Base-by-base conservation (phyloP, 2,888 invertebrate species). In the Limnephilus marmoratus region DNA sequence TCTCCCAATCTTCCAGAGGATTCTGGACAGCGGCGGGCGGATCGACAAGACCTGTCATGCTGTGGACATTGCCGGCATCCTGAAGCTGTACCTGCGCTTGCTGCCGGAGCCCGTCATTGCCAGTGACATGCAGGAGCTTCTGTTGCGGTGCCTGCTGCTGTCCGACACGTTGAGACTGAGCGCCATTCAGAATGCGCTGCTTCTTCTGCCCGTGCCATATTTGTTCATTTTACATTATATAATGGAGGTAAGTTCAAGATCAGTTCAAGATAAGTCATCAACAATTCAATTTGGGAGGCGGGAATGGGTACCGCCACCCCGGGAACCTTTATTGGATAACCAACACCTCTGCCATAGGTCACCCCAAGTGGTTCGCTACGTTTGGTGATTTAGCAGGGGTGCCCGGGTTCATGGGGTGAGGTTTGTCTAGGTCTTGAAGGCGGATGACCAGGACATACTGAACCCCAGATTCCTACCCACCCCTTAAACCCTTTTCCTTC, bases 21-120 rank as follows among this genome's bases (percentile, higher is more conserved):
- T 96, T 93, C 95, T 98, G 92, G 98, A 98, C 94, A 97, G 96
- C 86, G 98, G 98, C 12, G 97, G 97, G 90, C 96, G 96, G 90
- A 96, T 98, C 90, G 97, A 97, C 29, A 97, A 97, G 90, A 97
- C 97, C 4, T 97, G 98, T 94, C 97, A 98, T 94, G 98, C 98
- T 0, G 97, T 98, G 94, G 99, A 99, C 95, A 97, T 98, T 29
- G 98, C 98, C 1, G 98, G 97, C 94, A 97, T 98, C 53, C 95
- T 99, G 41, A 99, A 99, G 95, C 97, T 97, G 88, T 99, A 98
- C 95, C 97, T 99, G 93, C 96, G 99, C 92, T 97, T 98, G 95
- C 95, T 99, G 90, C 98, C 98, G 0, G 98, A 98, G 94, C 98
- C 99, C 0, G 95, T 99, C 34, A 97, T 99, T 0, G 94, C 94